Base-by-base conservation (phyloP, 2,888 invertebrate species). In the Iselma pallidipennis region DNA sequence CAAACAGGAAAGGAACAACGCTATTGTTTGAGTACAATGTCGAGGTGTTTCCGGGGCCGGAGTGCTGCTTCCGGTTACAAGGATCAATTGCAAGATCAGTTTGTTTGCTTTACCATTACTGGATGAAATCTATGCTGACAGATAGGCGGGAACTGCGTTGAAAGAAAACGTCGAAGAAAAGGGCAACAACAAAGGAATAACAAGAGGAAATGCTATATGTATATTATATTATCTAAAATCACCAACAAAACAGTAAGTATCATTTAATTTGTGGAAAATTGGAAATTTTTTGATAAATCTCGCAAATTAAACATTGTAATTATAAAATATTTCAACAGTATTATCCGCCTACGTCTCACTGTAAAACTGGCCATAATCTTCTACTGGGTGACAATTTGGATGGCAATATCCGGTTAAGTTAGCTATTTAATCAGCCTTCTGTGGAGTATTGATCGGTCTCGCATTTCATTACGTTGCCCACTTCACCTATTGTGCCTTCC, bases 361-460 rank as follows among this genome's bases (percentile, higher is more conserved):
- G 9, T 19, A 9, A 42, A 42, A 42, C 42, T 42, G 42, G 45
- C 45, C 49, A 54, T 61, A 57, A 59, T 52, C 37, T 23, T 31
- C 37, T 67, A 71, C 70, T 74, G 75, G n/a, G 75, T 76, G 80
- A 78, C 78, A 79, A 79, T 80, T 79, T 75, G 73, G 78, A 78
- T 76, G 70, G 78, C 79, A 79, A 80, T 80, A 80, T 80, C 79
- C 79, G 78, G 78, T 77, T 78, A 78, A 76, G 74, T 76, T 76
- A 74, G 78, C 77, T 75, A 78, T 80, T 79, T 79, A 79, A 79
- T 80, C 78, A 80, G 77, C 73, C 74, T 75, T 75, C 77, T 74
- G 74, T 74, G 75, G 77, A 76, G 77, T 79, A 79, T 79, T 78
- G 79, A 79, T 79, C 78, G 76, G 71, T 72, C 74, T 75, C 74